A percentile compares a stretch with the other conserved stretches of the same genome.
Evolutionary conservation across 2,797 vertebrate species (phyloP).

Genomic region (Momotus momota): DNA sequence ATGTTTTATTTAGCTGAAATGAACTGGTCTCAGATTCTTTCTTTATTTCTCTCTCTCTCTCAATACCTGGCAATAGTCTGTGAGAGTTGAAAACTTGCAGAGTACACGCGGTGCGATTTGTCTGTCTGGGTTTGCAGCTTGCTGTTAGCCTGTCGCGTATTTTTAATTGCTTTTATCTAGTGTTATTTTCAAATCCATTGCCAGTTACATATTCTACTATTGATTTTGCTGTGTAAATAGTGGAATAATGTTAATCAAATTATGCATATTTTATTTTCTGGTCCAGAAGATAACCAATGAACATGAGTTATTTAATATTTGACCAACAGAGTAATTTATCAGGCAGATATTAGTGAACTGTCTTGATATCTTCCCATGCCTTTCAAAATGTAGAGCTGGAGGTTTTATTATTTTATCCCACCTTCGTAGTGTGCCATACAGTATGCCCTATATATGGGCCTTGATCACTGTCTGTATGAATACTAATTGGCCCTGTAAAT

Average conservation of each 20-base stretch:
- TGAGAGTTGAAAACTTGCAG: neutral
- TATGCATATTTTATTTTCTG: neutral
- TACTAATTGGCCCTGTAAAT: neutral
- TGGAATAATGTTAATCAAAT: neutral
- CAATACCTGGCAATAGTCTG: accelerated
- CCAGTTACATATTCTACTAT: neutral
- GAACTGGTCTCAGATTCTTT: neutral
- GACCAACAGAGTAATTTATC: neutral
- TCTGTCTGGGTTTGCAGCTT: neutral
- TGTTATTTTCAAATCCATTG: neutral
- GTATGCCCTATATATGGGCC: neutral
- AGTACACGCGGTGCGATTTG: neutral
- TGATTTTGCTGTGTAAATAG: neutral
- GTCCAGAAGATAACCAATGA: neutral
- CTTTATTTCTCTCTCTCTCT: neutral
- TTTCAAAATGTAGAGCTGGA: neutral
- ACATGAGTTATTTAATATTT: neutral
- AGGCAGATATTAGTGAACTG: neutral
- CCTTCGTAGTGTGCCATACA: neutral
- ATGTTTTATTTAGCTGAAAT: neutral
- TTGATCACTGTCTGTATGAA: neutral
- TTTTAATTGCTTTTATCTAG: neutral
- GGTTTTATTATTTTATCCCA: neutral
- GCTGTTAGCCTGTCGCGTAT: neutral
- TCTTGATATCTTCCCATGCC: neutral